A percentile compares a stretch with the other conserved stretches of the same genome.
phyloP scores from a whole-genome alignment of 2,888 invertebrate genomes.

The Pollenia angustigena region DNA sequence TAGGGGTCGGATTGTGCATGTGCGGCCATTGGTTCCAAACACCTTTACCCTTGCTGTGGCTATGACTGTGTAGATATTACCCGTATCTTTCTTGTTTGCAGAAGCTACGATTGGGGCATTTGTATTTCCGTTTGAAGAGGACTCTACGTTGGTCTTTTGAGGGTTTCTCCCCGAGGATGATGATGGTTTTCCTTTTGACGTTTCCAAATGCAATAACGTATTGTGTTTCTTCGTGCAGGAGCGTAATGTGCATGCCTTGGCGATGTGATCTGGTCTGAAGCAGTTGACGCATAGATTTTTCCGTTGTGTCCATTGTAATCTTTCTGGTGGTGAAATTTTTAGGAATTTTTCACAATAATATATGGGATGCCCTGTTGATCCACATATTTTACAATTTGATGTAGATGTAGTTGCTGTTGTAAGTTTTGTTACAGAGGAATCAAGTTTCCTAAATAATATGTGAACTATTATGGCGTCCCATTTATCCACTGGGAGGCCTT shows the following conservation, averaged over 20 bases:
- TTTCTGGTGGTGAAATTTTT: not conserved
- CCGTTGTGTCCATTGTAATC: not conserved
- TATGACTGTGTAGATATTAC: not conserved
- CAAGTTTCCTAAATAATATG: too few species aligned
- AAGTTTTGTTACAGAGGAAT: too few species aligned
- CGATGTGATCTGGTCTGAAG: not conserved
- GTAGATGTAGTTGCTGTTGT: too few species aligned
- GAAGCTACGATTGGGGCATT: not conserved
- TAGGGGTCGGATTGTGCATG: too few species aligned
- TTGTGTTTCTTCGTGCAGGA: slow-evolving; percentile 13
- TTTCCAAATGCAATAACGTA: slow-evolving; percentile 26
- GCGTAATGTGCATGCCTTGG: not conserved
- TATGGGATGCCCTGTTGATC: not conserved
- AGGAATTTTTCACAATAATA: slow-evolving; percentile 4
- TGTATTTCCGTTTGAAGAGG: not conserved
- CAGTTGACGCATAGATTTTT: not conserved
- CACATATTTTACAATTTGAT: not conserved
- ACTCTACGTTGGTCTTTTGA: not conserved
- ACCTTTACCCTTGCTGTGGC: not conserved
- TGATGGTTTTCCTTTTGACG: not conserved
- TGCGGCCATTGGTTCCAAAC: not conserved
- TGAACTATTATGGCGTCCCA: too few species aligned
- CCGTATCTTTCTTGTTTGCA: not conserved
- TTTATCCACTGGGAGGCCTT: too few species aligned
- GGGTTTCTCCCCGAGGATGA: not conserved